Evolutionary conservation across 2,888 invertebrate genomes (phyloP), one percentile per base, ranked within the genome.

Genomic region (Nemotelus nigrinus): DNA sequence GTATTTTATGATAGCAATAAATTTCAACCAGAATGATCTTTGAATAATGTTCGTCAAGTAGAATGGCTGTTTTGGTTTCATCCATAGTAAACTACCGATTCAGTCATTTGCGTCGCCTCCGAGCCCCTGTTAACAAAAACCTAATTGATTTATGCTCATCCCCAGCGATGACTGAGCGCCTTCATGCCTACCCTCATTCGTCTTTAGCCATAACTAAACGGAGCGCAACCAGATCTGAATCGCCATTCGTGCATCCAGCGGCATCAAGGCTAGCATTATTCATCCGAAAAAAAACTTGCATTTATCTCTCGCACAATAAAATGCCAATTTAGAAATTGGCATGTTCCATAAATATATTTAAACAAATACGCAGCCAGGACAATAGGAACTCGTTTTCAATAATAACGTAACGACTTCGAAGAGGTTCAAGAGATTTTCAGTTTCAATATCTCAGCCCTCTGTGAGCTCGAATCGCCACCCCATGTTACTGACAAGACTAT

Each of bases 321-420:
- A 79, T 74, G 77, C 70, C 77, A 77, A 79, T 79, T 79, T 77
- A 76, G 48, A 70, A 77, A 77, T 72, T 77, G 79, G 71, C 71
- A 77, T 75, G 63, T 70, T 53, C 77, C 77, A 79, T 79, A 77
- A 79, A 79, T 77, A 79, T 77, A 25, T 77, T 79, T 75, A 79
- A 79, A 65, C 63, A 76, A 76, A 76, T 64, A 64, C 65, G 53
- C n/a, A 39, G 4, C 44, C 39, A 48, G 50, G 47, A 60, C 74
- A 63, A 63, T 68, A 41, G 58, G 63, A 43, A 47, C 7, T 55
- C 10, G 67, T 25, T 48, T 68, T 48, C 47, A 68, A 39, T 68
- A 45, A 45, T n/a, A 58, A 8, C 39, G 43, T 2, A 53, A n/a
- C 10, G 58, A 57, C 8, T 44, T 4, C 41, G 39, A n/a, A 68